Evolutionary conservation across 35 echinoderm and acorn worm genomes (phyloP).

Genomic region (Acanthaster planci): DNA sequence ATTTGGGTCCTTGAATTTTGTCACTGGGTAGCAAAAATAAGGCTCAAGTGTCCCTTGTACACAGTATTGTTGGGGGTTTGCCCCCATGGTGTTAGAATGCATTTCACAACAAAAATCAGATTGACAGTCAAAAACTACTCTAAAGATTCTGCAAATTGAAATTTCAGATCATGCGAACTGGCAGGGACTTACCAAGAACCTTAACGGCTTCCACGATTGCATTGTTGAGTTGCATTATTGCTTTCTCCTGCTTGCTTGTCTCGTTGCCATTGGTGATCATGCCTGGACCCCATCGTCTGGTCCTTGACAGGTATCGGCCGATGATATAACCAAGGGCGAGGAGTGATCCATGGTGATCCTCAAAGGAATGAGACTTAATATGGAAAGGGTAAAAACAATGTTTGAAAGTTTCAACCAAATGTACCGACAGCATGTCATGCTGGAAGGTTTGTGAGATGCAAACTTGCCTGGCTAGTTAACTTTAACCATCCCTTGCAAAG

Average conservation of each 20-base stretch:
- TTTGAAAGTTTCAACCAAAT: neutral
- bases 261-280: conserved; percentile 44
- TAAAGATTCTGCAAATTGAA: neutral
- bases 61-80: neutral
- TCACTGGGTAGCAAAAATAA: too few relatives aligned
- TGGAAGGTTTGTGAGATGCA: too few relatives aligned
- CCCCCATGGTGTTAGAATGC: neutral
- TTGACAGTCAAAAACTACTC: too few relatives aligned
- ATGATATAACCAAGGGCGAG: conserved; percentile 87
- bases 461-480: too few relatives aligned
- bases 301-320: conserved; percentile 62
- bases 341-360: conserved; percentile 78
- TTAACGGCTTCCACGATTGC: conserved; percentile 66
- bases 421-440: too few relatives aligned
- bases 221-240: conserved; percentile 39
- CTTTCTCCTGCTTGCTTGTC: conserved; percentile 58
- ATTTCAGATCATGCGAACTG: neutral
- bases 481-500: too few relatives aligned
- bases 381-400: neutral
- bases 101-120: neutral
- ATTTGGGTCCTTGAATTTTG: too few relatives aligned
- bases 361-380: conserved; percentile 50
- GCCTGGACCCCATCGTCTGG: conserved; percentile 46
- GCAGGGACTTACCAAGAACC: conserved; percentile 53
- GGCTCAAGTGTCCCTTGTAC: neutral